phyloP scores from a whole-genome alignment of 2,797 vertebrate genomes.

The Lates japonicus region DNA sequence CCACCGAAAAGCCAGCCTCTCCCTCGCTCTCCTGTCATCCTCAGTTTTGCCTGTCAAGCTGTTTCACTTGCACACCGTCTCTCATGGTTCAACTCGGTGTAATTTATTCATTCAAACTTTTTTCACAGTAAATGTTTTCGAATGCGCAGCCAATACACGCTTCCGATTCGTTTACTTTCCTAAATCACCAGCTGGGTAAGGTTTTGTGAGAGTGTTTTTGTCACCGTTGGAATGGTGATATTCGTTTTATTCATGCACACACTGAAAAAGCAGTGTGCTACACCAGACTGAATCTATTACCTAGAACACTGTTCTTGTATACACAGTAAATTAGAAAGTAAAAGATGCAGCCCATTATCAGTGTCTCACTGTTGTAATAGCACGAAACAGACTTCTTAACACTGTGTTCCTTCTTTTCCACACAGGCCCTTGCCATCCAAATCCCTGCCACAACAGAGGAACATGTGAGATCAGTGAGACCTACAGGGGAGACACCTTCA shows the following conservation, averaged over 20 bases:
- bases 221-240: not conserved
- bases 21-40: conserved; percentile 36
- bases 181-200: not conserved
- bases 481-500: conserved; percentile 96
- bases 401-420: conserved; percentile 23
- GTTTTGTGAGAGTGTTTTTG: conserved; percentile 1
- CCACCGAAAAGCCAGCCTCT: conserved; percentile 35
- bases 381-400: not conserved
- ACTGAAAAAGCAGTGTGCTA: conserved; percentile 4
- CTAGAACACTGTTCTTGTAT: conserved; percentile 14
- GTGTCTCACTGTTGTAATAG: not conserved
- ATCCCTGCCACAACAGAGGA: conserved; percentile 98
- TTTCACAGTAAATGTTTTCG: not conserved
- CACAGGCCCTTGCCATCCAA: conserved; percentile 94
- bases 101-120: conserved; percentile 38
- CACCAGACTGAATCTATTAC: conserved; percentile 21
- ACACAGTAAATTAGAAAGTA: conserved; percentile 14
- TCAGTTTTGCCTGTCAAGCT: conserved; percentile 48
- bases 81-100: conserved; percentile 5
- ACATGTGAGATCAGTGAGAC: conserved; percentile 96
- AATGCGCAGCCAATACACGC: not conserved
- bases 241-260: conserved; percentile 23
- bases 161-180: conserved; percentile 19
- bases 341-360: conserved; percentile 13
- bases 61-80: conserved; percentile 26